Base-by-base conservation (phyloP, 2,888 invertebrate genomes). In the Thera britannica region DNA sequence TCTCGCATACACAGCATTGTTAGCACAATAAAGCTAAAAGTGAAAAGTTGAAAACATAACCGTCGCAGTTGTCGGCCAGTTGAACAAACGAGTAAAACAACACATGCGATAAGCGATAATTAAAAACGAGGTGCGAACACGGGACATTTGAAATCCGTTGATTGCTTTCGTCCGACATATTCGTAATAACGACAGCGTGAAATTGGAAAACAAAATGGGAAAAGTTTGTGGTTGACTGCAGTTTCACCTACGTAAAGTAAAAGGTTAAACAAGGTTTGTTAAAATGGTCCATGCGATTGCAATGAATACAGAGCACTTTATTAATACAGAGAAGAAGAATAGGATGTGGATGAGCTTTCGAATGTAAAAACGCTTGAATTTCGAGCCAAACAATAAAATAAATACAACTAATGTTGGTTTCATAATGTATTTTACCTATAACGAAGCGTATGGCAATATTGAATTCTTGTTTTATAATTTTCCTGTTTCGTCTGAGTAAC, bases 121-220 rank as follows among this genome's bases (percentile, higher is more conserved):
- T 60, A 65, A 54, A 61, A 67, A 65, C 44, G 49, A 41, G 52
- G 41, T 64, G 71, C 62, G 51, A 64, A 67, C 63, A 60, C 52
- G 38, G 60, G 49, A 65, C 9, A 67, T 67, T 72, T 67, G 52
- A 59, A 62, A 65, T 65, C 54, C 59, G 61, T 58, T 70, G 64
- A 71, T 71, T 74, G 64, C 64, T 62, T 67, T 54, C 71, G 68
- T 68, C 67, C 51, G 52, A 34, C 56, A 9, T 46, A 9, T 7
- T 9, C 44, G 9, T 52, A 34, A 52, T 9, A 52, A 51, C 51
- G 23, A 51, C 12, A 8, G 51, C 7, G 51, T 23, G 51, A 12
- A 51, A 34, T 56, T 36, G 52, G 54, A 64, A 58, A 44, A 64
- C 58, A 44, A 64, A 58, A 44, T 64, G 57, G 35, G 49, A 59